These are phyloP conservation scores for Petrocephalus zakoni DNA, from an alignment of 2,113 vertebrate genomes.

Conservation along the genomic window DNA sequence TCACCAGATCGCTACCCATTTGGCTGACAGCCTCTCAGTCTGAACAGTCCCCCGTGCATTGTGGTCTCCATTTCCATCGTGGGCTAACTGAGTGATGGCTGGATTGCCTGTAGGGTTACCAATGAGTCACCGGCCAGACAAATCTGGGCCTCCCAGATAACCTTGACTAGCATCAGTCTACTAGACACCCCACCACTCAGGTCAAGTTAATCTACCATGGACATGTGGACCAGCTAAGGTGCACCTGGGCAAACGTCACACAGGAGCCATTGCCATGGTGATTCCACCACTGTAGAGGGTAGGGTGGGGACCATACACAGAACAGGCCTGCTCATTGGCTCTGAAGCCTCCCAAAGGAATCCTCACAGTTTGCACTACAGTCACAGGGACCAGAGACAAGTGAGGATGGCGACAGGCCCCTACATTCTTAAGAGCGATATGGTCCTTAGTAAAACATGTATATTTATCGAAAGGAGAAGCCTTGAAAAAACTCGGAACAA, in stretches of 20 bases:
- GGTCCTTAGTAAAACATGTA: neutral
- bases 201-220: slow-evolving; percentile 2
- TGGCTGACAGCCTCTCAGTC: neutral
- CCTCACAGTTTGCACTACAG: neutral
- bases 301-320: neutral
- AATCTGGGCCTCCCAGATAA: slow-evolving; percentile 2
- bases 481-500: neutral
- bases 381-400: neutral
- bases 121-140: neutral
- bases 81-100: neutral
- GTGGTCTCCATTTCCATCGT: neutral
- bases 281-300: neutral
- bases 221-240: neutral
- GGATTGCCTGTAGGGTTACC: neutral
- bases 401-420: neutral
- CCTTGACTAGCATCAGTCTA: neutral
- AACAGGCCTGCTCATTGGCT: neutral
- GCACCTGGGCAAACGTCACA: neutral
- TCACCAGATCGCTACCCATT: neutral
- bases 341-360: neutral
- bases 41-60: neutral
- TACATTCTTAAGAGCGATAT: neutral
- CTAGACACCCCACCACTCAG: neutral
- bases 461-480: neutral
- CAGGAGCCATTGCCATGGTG: neutral